These are phyloP conservation scores for Pachyuromys duprasi DNA, from an alignment of 2,797 vertebrate species.

Conservation along the genomic window DNA sequence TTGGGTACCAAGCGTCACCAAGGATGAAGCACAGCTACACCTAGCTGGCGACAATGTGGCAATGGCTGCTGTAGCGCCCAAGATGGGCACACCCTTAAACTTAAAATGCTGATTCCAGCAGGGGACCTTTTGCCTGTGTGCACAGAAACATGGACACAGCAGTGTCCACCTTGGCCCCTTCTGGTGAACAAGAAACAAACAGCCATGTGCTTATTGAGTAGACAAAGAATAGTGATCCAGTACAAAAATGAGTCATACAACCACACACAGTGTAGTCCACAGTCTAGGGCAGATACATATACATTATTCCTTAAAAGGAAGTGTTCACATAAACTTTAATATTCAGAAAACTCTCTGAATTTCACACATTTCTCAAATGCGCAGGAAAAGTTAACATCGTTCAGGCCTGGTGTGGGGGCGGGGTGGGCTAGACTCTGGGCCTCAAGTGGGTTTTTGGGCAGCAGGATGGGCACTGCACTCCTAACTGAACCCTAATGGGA, in stretches of 20 bases:
- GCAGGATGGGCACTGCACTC: background rate
- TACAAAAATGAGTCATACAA: background rate
- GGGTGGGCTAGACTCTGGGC: background rate
- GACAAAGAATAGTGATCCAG: background rate
- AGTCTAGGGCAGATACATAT: background rate
- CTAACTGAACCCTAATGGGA: background rate
- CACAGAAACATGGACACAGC: background rate
- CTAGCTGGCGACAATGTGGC: conserved; percentile 23
- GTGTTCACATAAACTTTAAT: conserved; percentile 33
- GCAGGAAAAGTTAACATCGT: background rate
- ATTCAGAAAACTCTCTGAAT: background rate
- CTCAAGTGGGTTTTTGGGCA: background rate
- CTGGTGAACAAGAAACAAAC: background rate
- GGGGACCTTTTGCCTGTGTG: background rate
- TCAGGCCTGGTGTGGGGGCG: background rate
- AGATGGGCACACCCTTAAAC: conserved; percentile 39
- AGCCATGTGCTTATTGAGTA: background rate
- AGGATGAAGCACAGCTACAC: background rate
- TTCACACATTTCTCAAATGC: background rate
- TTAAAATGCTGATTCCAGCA: background rate
- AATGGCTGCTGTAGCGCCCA: conserved; percentile 31
- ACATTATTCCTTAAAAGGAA: background rate
- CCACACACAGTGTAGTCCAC: background rate
- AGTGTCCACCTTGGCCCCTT: background rate
- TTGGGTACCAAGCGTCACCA: background rate